Conservation (phyloP, 2,113 vertebrate species). For the Equus quagga region DNA sequence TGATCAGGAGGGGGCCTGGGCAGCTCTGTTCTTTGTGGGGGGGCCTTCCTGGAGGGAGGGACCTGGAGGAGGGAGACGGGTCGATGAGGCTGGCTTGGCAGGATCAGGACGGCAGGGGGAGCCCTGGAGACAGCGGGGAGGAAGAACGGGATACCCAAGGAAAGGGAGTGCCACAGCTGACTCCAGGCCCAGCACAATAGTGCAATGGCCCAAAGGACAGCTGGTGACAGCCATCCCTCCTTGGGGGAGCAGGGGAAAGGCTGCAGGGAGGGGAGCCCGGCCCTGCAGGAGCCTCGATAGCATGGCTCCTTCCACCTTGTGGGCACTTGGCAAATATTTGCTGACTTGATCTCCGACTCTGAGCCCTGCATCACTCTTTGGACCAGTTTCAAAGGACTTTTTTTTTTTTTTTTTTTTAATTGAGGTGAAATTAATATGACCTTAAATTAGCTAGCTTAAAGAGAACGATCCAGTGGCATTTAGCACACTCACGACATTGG, state of each 20-base stretch:
- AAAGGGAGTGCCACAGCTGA: background rate
- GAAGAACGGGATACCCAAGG: background rate
- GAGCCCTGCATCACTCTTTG: background rate
- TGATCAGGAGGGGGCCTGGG: background rate
- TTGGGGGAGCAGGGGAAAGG: background rate
- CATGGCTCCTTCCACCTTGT: fast-evolving
- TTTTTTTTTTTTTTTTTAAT: too few species aligned
- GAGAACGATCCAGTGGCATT: fast-evolving
- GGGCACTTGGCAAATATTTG: background rate
- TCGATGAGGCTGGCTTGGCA: background rate
- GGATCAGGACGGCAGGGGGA: fast-evolving
- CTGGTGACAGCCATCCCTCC: background rate
- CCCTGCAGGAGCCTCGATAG: background rate
- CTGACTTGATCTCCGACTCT: fast-evolving
- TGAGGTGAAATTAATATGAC: fast-evolving
- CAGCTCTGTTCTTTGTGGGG: background rate
- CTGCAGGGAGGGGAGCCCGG: background rate
- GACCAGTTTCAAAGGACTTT: background rate
- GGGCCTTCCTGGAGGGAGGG: fast-evolving
- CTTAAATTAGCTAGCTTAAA: background rate
- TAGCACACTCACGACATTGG: fast-evolving
- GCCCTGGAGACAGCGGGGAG: background rate
- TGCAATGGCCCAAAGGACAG: background rate
- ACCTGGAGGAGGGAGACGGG: fast-evolving
- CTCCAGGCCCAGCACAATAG: fast-evolving